These are phyloP conservation scores for Gryllus bimaculatus DNA, from an alignment of 1,140 invertebrate species.

Conservation along the genomic window DNA sequence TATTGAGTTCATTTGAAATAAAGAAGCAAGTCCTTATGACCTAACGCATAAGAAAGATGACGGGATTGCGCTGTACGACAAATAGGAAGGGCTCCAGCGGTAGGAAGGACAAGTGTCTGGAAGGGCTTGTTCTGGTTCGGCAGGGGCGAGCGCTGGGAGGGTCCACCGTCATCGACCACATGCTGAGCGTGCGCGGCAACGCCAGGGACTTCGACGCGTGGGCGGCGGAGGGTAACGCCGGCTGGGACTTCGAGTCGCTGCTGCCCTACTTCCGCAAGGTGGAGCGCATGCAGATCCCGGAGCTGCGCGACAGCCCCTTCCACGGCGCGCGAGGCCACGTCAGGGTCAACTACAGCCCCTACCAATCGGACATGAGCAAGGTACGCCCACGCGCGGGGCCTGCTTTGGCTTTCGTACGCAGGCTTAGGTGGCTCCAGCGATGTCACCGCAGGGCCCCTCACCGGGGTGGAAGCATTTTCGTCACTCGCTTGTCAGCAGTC, in stretches of 20 bases:
- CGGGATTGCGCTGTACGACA: too few species aligned
- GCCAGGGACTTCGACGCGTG: constrained; percentile 68
- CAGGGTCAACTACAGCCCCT: constrained; percentile 45
- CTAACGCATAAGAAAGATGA: too few species aligned
- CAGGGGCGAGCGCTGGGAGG: constrained; percentile 67
- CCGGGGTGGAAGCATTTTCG: too few species aligned
- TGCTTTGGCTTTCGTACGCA: too few species aligned
- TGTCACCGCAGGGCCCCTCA: too few species aligned
- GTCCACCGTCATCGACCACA: constrained; percentile 77
- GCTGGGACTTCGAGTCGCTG: constrained; percentile 76
- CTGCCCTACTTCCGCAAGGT: constrained; percentile 74
- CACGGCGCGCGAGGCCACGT: constrained; percentile 53
- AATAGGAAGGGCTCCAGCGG: constrained; percentile 26
- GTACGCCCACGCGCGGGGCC: too few species aligned
- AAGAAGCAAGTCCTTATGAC: too few species aligned
- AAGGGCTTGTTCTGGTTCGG: constrained; percentile 25
- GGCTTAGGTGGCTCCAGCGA: too few species aligned
- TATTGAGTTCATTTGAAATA: too few species aligned
- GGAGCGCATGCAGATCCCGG: constrained; percentile 53
- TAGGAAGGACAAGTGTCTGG: constrained; percentile 52
- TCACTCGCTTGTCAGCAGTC: too few species aligned
- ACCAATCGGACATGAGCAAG: constrained; percentile 34
- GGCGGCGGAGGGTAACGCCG: constrained; percentile 61
- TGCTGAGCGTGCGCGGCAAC: constrained; percentile 83
- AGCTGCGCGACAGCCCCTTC: constrained; percentile 39